phyloP scores from a whole-genome alignment of 2,797 vertebrate species.

The Anas capensis region DNA sequence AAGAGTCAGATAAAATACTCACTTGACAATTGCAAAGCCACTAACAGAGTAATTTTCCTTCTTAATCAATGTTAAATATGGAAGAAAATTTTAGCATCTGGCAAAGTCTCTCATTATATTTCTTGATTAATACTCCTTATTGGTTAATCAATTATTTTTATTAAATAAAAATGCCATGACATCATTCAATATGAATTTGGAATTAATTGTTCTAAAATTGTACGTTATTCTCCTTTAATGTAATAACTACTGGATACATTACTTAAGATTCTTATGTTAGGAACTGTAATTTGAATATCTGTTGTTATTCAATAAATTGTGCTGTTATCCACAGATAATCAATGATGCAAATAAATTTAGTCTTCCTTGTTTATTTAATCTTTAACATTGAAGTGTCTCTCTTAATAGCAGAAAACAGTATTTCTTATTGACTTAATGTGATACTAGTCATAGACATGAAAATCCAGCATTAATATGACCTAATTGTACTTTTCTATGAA shows the following conservation, averaged over 20 bases:
- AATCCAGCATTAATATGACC: not conserved
- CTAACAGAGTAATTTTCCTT: not conserved
- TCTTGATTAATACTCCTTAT: not conserved
- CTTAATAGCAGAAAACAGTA: not conserved
- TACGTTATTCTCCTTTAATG: not conserved
- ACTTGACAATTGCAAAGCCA: not conserved
- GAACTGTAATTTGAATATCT: not conserved
- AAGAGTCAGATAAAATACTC: not conserved
- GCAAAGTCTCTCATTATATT: conserved; percentile 5
- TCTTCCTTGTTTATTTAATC: conserved; percentile 20
- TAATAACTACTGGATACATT: not conserved
- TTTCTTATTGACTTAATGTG: conserved; percentile 2
- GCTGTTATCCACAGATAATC: conserved; percentile 7
- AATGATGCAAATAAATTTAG: conserved; percentile 10
- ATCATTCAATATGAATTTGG: conserved; percentile 1
- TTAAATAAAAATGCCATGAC: conserved; percentile 10
- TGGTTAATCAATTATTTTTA: conserved; percentile 17
- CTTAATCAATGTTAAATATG: conserved; percentile 11
- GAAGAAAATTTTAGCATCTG: conserved; percentile 45
- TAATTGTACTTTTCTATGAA: not conserved
- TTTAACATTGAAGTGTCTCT: conserved; percentile 1
- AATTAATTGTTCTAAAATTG: not conserved
- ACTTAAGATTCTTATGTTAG: not conserved
- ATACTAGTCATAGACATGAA: conserved; percentile 5
- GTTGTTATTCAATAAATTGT: not conserved